Percentiles rank a stretch among this genome's conserved stretches.
Conservation (phyloP, 2,113 vertebrate species). For the Stercorarius parasiticus region DNA sequence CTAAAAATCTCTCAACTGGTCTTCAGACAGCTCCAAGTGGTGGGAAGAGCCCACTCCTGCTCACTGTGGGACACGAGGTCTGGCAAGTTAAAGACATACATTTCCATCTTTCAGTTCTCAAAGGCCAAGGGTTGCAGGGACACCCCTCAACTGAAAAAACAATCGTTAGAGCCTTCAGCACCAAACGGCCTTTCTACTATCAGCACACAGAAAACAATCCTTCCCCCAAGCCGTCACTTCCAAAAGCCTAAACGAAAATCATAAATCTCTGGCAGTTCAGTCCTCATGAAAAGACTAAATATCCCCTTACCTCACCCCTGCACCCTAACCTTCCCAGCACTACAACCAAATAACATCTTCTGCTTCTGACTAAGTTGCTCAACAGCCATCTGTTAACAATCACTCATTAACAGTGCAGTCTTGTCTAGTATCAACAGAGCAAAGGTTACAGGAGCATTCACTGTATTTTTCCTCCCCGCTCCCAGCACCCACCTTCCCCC, state of each 20-base stretch:
- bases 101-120: background rate
- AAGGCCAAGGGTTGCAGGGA: background rate
- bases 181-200: background rate
- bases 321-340: constrained; percentile 43
- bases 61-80: background rate
- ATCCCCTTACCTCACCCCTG: constrained; percentile 60
- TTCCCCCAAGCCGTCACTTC: background rate
- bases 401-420: constrained; percentile 74
- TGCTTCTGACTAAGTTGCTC: constrained; percentile 44
- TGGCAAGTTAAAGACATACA: background rate
- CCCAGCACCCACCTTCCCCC: constrained; percentile 26
- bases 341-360: constrained; percentile 38
- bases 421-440: constrained; percentile 74
- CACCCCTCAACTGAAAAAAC: background rate
- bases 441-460: constrained; percentile 75
- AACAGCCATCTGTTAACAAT: constrained; percentile 73
- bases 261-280: constrained; percentile 29
- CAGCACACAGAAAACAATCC: background rate
- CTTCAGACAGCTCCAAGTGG: background rate
- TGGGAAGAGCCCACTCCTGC: background rate
- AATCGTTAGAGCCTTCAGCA: background rate
- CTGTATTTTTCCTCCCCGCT: constrained; percentile 69
- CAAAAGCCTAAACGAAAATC: constrained; percentile 31
- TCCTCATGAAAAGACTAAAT: constrained; percentile 40
- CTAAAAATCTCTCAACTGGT: background rate